These are phyloP conservation scores for Lydus trimaculatus DNA, from an alignment of 2,888 invertebrate genomes.

Conservation along the genomic window DNA sequence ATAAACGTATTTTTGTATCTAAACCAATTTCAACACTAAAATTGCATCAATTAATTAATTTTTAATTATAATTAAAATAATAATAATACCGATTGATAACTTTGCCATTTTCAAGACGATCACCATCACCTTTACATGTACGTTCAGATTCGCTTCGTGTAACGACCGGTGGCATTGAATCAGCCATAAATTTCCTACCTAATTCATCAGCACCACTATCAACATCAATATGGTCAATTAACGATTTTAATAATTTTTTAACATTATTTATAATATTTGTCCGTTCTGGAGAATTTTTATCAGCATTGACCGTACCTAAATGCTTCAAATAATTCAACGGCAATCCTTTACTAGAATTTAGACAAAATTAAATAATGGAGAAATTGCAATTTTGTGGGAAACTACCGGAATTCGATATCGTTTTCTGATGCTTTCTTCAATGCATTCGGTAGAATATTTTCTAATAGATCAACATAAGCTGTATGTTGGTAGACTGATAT, in stretches of 20 bases:
- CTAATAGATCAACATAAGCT: conserved; percentile 88
- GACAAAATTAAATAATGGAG: not conserved
- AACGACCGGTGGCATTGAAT: conserved; percentile 85
- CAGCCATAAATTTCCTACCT: conserved; percentile 83
- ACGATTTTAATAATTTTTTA: conserved; percentile 65
- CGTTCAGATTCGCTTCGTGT: conserved; percentile 71
- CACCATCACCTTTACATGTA: conserved; percentile 77
- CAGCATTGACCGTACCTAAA: conserved; percentile 75
- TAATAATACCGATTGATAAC: conserved; percentile 64
- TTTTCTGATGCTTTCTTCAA: conserved; percentile 74
- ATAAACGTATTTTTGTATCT: conserved; percentile 67
- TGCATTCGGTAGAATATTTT: conserved; percentile 79
- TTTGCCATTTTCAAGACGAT: conserved; percentile 70
- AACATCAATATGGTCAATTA: conserved; percentile 69
- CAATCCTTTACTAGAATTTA: conserved; percentile 66
- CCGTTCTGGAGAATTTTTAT: conserved; percentile 57
- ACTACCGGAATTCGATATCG: conserved; percentile 69
- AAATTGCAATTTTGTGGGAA: not conserved
- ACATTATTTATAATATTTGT: conserved; percentile 64
- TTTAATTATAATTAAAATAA: not conserved
- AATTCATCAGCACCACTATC: conserved; percentile 88
- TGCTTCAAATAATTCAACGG: conserved; percentile 80
- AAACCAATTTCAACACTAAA: conserved; percentile 68
- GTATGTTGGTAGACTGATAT: conserved; percentile 92
- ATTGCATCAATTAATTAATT: conserved; percentile 14